Evolutionary conservation across 2,113 vertebrate genomes (phyloP).

Genomic region (Heterotilapia buettikoferi): DNA sequence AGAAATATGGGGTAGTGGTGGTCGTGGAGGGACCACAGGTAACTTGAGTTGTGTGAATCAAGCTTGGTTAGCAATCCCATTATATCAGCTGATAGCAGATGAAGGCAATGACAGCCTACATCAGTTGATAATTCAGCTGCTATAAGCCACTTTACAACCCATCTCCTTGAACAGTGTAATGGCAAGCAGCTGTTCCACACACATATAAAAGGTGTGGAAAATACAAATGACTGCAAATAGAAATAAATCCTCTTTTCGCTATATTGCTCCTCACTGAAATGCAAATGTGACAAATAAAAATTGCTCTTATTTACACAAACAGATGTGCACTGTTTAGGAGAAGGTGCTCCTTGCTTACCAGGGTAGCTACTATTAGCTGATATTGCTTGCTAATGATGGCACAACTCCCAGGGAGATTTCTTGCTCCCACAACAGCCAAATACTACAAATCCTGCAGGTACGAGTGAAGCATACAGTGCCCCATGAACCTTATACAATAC

Average conservation of each 20-base stretch:
- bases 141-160: neutral
- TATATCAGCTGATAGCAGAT: neutral
- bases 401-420: neutral
- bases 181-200: neutral
- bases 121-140: neutral
- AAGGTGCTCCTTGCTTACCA: neutral
- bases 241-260: neutral
- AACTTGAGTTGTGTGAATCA: neutral
- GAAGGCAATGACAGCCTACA: neutral
- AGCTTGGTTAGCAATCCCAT: neutral
- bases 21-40: neutral
- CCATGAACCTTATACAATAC: neutral
- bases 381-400: fast-evolving
- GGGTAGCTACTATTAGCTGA: neutral
- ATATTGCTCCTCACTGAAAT: neutral
- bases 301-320: neutral
- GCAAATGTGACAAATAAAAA: neutral
- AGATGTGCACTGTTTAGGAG: neutral
- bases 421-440: neutral
- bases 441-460: neutral
- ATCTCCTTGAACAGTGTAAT: neutral
- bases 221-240: neutral
- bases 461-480: neutral
- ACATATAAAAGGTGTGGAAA: neutral
- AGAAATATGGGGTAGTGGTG: neutral